A percentile compares a stretch with the other conserved stretches of the same genome.
Conservation (phyloP, 1,140 invertebrate species). For the Zaprionus kolodkinae region DNA sequence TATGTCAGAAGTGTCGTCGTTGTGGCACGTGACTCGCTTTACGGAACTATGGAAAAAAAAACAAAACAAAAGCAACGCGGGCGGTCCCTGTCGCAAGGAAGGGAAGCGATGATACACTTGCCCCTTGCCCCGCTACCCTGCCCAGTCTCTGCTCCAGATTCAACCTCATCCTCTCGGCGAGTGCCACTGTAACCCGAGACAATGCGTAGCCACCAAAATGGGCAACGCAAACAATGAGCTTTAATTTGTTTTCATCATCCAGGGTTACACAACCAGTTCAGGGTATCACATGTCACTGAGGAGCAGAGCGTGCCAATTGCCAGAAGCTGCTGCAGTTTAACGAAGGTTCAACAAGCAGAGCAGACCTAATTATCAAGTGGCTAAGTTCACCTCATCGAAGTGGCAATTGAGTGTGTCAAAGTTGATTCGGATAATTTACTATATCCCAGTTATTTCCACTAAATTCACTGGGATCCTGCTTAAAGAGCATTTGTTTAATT, state of each 20-base stretch:
- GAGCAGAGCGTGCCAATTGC: not conserved
- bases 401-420: not conserved
- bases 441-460: accelerated
- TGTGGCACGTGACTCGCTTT: constrained; percentile 79
- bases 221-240: constrained; percentile 60
- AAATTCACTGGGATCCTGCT: not conserved
- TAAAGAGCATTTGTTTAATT: no score
- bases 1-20: constrained; percentile 82
- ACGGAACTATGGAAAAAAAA: constrained; percentile 38
- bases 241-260: constrained; percentile 66
- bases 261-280: not conserved
- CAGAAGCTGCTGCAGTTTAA: constrained; percentile 1
- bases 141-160: not conserved
- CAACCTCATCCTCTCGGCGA: no score
- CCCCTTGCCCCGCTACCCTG: not conserved
- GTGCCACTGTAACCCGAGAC: constrained; percentile 56
- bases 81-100: constrained; percentile 64
- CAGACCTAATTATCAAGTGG: not conserved
- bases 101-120: constrained; percentile 11
- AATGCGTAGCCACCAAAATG: constrained; percentile 36
- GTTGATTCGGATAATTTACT: not conserved
- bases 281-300: constrained; percentile 26
- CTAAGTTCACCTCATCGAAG: not conserved
- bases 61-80: constrained; percentile 60
- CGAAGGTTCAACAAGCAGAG: not conserved